Conservation (phyloP, 2,113 vertebrate species). For the Ornithorhynchus anatinus region DNA sequence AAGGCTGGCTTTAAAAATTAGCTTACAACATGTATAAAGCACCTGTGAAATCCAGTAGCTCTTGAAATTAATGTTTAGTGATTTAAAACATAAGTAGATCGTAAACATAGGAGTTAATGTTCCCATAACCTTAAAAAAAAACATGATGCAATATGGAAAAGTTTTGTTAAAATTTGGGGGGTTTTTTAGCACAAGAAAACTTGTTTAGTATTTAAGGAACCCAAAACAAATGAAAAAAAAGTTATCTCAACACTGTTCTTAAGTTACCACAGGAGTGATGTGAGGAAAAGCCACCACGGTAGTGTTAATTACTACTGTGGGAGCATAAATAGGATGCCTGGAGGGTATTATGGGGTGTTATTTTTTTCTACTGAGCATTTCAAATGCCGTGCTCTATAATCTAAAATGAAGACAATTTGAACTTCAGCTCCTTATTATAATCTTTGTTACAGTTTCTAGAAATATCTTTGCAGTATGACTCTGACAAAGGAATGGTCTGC, state of each 20-base stretch:
- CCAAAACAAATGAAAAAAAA: slow-evolving; percentile 14
- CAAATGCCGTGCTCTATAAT: slow-evolving; percentile 26
- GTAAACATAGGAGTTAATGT: background rate
- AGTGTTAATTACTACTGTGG: slow-evolving; percentile 27
- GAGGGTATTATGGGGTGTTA: background rate
- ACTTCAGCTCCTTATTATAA: slow-evolving; percentile 16
- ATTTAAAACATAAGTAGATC: too few relatives aligned
- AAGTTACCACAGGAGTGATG: background rate
- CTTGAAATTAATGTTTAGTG: too few relatives aligned
- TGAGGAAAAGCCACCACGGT: background rate
- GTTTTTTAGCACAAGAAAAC: background rate
- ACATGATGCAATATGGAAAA: background rate
- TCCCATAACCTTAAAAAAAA: background rate
- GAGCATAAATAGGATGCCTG: slow-evolving; percentile 18
- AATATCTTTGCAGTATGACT: slow-evolving; percentile 20
- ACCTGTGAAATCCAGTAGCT: too few relatives aligned
- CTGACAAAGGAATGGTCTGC: slow-evolving; percentile 1
- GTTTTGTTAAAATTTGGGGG: background rate
- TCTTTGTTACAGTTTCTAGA: slow-evolving; percentile 29
- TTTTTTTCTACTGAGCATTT: slow-evolving; percentile 15
- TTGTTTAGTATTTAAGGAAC: background rate
- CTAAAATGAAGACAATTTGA: slow-evolving; percentile 31
- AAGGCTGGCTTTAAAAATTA: too few relatives aligned
- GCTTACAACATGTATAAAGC: too few relatives aligned
- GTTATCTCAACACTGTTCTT: background rate